Evolutionary conservation across 2,888 invertebrate genomes (phyloP).

Genomic region (Sarcophaga subvicina): DNA sequence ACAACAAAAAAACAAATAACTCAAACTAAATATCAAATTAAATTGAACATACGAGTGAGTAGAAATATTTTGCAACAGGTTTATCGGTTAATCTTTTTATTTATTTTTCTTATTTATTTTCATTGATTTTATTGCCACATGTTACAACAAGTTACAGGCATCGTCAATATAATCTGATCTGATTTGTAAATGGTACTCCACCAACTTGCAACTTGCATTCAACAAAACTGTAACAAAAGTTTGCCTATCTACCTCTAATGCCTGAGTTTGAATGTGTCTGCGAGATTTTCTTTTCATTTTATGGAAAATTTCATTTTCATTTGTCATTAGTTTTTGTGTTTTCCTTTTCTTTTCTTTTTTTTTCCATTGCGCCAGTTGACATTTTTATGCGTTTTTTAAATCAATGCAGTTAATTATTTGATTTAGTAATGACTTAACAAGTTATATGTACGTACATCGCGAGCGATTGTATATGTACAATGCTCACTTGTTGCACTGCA

Average conservation of each 20-base stretch:
- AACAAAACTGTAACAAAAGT: conserved; percentile 60
- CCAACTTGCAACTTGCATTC: conserved; percentile 29
- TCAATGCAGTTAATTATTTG: conserved; percentile 67
- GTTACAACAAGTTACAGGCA: conserved; percentile 15
- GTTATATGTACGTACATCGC: conserved; percentile 18
- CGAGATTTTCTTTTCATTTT: conserved; percentile 6
- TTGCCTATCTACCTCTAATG: not conserved
- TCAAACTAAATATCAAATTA: not conserved
- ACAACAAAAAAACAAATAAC: not conserved
- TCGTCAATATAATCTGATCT: no score
- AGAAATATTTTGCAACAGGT: conserved; percentile 54
- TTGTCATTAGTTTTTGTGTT: conserved; percentile 21
- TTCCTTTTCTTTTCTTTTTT: conserved; percentile 13
- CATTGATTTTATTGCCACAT: conserved; percentile 36
- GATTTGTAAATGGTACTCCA: not conserved
- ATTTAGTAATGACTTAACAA: conserved; percentile 66
- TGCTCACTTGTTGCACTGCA: not conserved
- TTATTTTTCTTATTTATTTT: not conserved
- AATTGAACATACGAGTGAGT: not conserved
- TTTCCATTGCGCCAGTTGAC: conserved; percentile 33
- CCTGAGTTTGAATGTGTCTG: not conserved
- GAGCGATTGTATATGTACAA: not conserved
- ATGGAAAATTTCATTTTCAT: conserved; percentile 56
- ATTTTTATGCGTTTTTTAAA: conserved; percentile 56
- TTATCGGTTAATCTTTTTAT: conserved; percentile 19